A percentile compares a stretch with the other conserved stretches of the same genome.
These are phyloP conservation scores for Congeria kusceri DNA, from an alignment of 2,888 invertebrate species.

Conservation along the genomic window DNA sequence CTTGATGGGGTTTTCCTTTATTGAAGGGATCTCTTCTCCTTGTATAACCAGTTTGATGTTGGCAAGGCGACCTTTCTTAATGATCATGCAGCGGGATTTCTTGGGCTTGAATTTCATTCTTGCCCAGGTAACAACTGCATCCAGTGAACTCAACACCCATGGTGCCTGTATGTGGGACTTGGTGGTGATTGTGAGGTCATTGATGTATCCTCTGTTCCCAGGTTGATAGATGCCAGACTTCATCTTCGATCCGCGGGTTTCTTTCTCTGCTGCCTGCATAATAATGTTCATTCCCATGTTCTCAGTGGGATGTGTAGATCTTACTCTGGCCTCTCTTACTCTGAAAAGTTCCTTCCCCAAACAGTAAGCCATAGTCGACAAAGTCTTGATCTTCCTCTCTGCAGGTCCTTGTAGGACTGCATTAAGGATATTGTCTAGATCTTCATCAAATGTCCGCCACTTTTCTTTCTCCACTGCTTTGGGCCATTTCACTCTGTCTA, in stretches of 20 bases:
- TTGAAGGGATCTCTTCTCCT: slow-evolving; percentile 22
- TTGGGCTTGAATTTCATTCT: slow-evolving; percentile 21
- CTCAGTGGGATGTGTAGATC: too few species aligned
- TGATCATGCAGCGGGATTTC: slow-evolving; percentile 12
- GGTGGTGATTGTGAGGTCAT: slow-evolving; percentile 27
- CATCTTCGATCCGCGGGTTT: neutral
- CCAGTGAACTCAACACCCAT: slow-evolving; percentile 19
- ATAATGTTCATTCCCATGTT: slow-evolving; percentile 20
- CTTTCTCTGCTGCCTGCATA: slow-evolving; percentile 2
- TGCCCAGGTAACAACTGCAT: neutral
- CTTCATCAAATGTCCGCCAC: too few species aligned
- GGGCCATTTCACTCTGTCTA: too few species aligned
- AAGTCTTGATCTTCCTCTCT: too few species aligned
- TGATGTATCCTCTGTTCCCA: slow-evolving; percentile 20
- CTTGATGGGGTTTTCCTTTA: slow-evolving; percentile 13
- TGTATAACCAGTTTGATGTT: slow-evolving; percentile 1
- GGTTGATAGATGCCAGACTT: slow-evolving; percentile 3
- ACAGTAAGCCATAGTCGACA: too few species aligned
- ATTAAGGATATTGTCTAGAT: too few species aligned
- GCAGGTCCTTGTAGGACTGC: too few species aligned
- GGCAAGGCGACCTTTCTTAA: neutral
- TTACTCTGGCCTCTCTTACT: too few species aligned
- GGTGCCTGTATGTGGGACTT: slow-evolving; percentile 18
- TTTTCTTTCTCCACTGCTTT: too few species aligned
- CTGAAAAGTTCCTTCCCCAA: too few species aligned